Evolutionary conservation across 2,888 invertebrate species (phyloP), one percentile per base, ranked within the genome.

Genomic region (Timema cristinae): DNA sequence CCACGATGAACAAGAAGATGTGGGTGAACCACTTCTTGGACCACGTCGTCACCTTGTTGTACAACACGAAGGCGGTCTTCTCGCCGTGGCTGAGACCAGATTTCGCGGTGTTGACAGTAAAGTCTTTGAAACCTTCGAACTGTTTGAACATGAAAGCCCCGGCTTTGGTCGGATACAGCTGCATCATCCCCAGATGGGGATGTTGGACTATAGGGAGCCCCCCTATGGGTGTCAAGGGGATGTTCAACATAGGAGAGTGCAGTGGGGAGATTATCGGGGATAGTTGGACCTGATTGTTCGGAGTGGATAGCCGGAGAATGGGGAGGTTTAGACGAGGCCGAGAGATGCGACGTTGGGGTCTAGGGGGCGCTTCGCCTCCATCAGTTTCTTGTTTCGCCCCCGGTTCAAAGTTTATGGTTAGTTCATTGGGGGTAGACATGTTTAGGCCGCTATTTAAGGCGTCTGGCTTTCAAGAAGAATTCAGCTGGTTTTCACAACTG

Each of bases 21-120:
- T 95, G 95, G 56, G 95, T 95, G 80, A 95, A 94, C 94, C 95
- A 95, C 79, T 88, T 88, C 78, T 88, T 89, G 2, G 94, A 94
- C 84, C 90, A 88, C 71, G 88, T 84, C 79, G 91, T 89, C 56
- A 78, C 85, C 84, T 91, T 93, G 75, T 90, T 89, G 80, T 93
- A 93, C 74, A 92, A 83, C 88, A 91, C 92, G 77, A 90, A 91
- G 0, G 92, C 92, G 73, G 89, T 87, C 80, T 92, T 93, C 82
- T 94, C 94, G 73, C 94, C 94, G 54, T 90, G 89, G 82, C 93
- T 93, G 75, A 94, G 83, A 48, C 94, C 94, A 71, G 91, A 89
- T 79, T 92, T 93, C 8, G 89, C 89, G 0, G 87, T 87, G 76
- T 85, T 87, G 84, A 86, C 84, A 0, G 93, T 92, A 79, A 92